A percentile compares a stretch with the other conserved stretches of the same genome.
Evolutionary conservation across 1,140 invertebrate species (phyloP).

Genomic region (Dolichoris vasculosae): DNA sequence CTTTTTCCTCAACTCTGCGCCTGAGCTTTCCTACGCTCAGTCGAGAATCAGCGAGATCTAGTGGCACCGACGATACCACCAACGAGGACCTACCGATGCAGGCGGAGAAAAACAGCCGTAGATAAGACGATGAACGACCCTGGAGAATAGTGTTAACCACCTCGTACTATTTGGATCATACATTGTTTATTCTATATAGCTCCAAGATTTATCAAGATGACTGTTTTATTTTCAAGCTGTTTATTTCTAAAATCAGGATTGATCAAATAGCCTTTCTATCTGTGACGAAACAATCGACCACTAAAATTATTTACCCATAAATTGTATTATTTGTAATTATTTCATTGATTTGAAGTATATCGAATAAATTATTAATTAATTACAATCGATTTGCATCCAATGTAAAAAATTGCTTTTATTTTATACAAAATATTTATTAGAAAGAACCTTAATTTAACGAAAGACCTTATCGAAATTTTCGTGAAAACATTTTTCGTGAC

Average conservation of each 20-base stretch:
- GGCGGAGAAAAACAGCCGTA: constrained; percentile 24
- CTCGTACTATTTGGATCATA: neutral
- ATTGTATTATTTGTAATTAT: too few relatives aligned
- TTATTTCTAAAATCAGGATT: constrained; percentile 3
- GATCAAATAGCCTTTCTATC: neutral
- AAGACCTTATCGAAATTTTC: too few relatives aligned
- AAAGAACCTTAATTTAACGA: too few relatives aligned
- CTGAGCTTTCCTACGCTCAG: constrained; percentile 13
- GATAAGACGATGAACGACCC: constrained; percentile 40
- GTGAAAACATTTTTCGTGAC: too few relatives aligned
- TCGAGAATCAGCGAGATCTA: constrained; percentile 29
- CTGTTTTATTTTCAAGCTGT: neutral
- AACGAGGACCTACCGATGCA: constrained; percentile 9
- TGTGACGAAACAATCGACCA: neutral
- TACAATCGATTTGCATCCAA: too few relatives aligned
- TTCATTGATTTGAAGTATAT: too few relatives aligned
- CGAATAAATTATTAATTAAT: too few relatives aligned
- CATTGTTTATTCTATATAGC: neutral
- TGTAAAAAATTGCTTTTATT: too few relatives aligned
- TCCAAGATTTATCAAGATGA: neutral
- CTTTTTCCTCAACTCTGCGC: constrained; percentile 17
- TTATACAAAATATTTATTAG: too few relatives aligned
- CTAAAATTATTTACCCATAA: neutral
- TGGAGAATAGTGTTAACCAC: constrained; percentile 34
- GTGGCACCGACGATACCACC: neutral